A percentile compares a stretch with the other conserved stretches of the same genome.
phyloP scores from a whole-genome alignment of 2,888 invertebrate genomes.

The Emmelina monodactyla region DNA sequence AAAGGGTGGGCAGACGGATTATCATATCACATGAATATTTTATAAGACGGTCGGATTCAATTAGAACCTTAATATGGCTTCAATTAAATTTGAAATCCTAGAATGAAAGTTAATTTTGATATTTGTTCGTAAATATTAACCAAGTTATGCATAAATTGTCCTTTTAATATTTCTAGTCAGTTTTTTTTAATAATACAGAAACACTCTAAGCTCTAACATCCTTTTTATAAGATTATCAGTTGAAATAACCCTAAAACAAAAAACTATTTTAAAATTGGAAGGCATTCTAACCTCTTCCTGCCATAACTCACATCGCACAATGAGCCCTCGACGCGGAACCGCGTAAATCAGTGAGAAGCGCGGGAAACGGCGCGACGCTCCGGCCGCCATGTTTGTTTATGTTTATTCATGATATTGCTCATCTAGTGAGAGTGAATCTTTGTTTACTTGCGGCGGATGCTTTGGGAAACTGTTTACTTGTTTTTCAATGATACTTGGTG shows the following conservation, averaged over 20 bases:
- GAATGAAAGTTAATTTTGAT: too few species aligned
- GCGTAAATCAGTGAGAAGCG: slow-evolving; percentile 49
- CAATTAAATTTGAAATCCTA: too few species aligned
- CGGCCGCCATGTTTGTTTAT: slow-evolving; percentile 35
- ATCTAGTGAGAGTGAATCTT: slow-evolving; percentile 56
- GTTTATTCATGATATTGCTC: slow-evolving; percentile 63
- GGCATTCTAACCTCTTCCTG: too few species aligned
- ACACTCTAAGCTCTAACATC: too few species aligned
- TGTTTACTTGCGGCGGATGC: slow-evolving; percentile 30
- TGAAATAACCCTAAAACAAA: too few species aligned
- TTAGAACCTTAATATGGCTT: slow-evolving; percentile 31
- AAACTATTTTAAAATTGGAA: too few species aligned
- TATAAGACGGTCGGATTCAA: slow-evolving; percentile 53
- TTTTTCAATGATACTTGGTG: too few species aligned
- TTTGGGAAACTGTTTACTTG: slow-evolving; percentile 4
- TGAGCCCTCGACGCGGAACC: background rate
- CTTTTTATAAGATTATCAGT: too few species aligned
- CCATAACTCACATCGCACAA: background rate
- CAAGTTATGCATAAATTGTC: too few species aligned
- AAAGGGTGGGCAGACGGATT: slow-evolving; percentile 34
- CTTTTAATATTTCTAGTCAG: too few species aligned
- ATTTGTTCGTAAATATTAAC: too few species aligned
- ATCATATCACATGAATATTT: slow-evolving; percentile 63
- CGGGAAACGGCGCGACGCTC: slow-evolving; percentile 35
- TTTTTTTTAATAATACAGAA: too few species aligned